phyloP scores from a whole-genome alignment of 2,113 vertebrate species.

The Oriolus oriolus region DNA sequence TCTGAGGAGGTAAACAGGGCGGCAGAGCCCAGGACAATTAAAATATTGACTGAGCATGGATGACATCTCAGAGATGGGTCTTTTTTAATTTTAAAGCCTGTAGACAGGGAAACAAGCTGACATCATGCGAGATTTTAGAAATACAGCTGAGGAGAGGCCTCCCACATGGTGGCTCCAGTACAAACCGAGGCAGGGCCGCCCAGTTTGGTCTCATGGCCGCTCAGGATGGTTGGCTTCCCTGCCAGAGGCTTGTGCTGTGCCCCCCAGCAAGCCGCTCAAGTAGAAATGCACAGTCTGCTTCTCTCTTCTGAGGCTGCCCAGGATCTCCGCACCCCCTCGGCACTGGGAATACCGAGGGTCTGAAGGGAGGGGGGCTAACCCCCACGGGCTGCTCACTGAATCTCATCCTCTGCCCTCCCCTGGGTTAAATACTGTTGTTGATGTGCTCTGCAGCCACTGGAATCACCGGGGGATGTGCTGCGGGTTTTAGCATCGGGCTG shows the following conservation, averaged over 20 bases:
- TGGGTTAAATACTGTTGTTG: neutral
- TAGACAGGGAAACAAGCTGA: neutral
- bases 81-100: neutral
- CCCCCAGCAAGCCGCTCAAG: neutral
- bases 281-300: neutral
- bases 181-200: neutral
- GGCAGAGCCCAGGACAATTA: neutral
- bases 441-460: neutral
- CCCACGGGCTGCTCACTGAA: rapidly evolving
- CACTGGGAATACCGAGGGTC: neutral
- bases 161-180: neutral
- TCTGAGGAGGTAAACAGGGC: neutral
- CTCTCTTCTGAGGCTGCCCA: neutral
- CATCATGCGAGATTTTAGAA: neutral
- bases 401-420: neutral
- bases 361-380: neutral
- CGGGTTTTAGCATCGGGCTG: neutral
- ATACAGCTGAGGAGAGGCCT: neutral
- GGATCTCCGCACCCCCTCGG: neutral
- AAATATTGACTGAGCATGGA: neutral
- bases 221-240: neutral
- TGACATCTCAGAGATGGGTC: neutral
- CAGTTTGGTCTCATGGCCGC: neutral
- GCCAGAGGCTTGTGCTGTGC: neutral
- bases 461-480: neutral